Evolutionary conservation across 2,888 invertebrate species (phyloP).

Genomic region (Drosophila anceps): DNA sequence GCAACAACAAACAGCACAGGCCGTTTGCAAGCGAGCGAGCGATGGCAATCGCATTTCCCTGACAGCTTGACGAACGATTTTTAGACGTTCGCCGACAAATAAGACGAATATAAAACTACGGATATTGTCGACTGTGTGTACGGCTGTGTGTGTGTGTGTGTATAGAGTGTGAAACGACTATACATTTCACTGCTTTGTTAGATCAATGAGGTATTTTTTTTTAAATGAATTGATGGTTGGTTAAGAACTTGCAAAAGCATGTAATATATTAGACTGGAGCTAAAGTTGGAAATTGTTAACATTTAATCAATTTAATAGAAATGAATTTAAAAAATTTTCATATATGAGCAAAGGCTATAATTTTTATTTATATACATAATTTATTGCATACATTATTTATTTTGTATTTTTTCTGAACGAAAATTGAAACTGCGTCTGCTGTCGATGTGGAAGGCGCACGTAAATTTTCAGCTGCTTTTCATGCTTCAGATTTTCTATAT

Average conservation of each 20-base stretch:
- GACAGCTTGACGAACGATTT: constrained; percentile 72
- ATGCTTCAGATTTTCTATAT: too few relatives aligned
- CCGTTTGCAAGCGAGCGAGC: constrained; percentile 20
- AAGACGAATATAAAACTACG: constrained; percentile 34
- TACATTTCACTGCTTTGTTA: constrained; percentile 1
- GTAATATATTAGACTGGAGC: not conserved
- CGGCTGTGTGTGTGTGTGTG: not conserved
- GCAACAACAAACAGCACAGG: not conserved
- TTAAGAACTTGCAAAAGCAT: not conserved
- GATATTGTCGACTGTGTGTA: constrained; percentile 32
- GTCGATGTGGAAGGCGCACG: not conserved
- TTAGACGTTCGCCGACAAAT: constrained; percentile 45
- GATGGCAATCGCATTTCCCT: constrained; percentile 54
- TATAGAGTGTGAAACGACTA: constrained; percentile 1
- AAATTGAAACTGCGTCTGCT: not conserved
- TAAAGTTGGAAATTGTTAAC: not conserved
- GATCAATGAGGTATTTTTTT: not conserved
- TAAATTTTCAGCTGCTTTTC: not conserved
- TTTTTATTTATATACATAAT: not conserved
- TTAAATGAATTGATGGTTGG: not conserved
- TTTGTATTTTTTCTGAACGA: not conserved
- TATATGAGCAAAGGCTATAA: not conserved
- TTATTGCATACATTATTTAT: too few relatives aligned
- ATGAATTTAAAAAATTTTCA: not conserved
- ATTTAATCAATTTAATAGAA: not conserved